Conservation (phyloP, 1,140 invertebrate genomes). For the Cepaea nemoralis region DNA sequence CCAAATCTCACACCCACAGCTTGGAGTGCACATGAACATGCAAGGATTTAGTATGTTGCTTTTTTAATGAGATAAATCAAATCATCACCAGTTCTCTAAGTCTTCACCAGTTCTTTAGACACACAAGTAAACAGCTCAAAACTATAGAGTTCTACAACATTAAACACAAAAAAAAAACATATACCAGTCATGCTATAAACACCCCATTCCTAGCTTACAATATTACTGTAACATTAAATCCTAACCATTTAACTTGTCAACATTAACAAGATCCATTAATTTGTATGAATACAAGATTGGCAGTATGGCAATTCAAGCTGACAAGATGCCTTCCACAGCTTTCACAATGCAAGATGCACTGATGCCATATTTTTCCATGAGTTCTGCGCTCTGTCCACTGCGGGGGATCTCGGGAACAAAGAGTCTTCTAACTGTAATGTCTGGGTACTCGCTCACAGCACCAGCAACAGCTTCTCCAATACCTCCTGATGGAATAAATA, state of each 20-base stretch:
- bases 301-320: constrained; percentile 8
- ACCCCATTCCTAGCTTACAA: background rate
- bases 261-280: background rate
- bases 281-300: no score
- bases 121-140: no score
- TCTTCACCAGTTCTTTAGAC: no score
- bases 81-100: no score
- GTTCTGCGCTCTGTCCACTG: constrained; percentile 87
- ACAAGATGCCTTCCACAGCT: constrained; percentile 74
- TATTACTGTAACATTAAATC: background rate
- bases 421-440: constrained; percentile 86
- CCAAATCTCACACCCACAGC: no score
- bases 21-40: no score
- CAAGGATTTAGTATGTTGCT: no score
- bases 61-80: no score
- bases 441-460: constrained; percentile 81
- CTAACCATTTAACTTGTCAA: background rate
- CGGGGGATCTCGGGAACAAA: constrained; percentile 89
- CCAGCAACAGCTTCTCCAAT: constrained; percentile 93
- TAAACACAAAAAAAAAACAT: background rate
- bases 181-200: background rate
- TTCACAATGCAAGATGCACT: constrained; percentile 83
- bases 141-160: no score
- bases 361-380: constrained; percentile 92
- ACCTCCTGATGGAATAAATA: constrained; percentile 79